Conservation (phyloP, 1,140 invertebrate genomes). For the Cardiocondyla obscurior region DNA sequence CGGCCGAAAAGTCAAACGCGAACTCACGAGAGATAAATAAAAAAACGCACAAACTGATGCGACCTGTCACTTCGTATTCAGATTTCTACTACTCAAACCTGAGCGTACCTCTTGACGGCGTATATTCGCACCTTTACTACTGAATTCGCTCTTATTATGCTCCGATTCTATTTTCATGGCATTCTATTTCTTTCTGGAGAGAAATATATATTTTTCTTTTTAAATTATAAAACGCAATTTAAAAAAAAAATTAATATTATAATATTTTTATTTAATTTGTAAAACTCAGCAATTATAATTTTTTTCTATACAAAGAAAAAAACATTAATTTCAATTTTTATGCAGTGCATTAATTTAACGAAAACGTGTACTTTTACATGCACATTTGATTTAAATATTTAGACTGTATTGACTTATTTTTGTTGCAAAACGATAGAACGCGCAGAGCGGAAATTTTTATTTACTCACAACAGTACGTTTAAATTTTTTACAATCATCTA, state of each 20-base stretch:
- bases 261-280: neutral
- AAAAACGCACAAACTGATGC: neutral
- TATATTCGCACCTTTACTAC: conserved; percentile 7
- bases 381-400: neutral
- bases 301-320: neutral
- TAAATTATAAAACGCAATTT: neutral
- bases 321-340: neutral
- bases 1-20: neutral
- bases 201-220: neutral
- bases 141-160: neutral
- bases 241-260: neutral
- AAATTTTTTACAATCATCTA: conserved; percentile 9
- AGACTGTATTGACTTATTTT: neutral
- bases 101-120: neutral
- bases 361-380: neutral
- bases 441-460: neutral
- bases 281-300: neutral
- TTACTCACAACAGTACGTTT: neutral
- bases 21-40: neutral
- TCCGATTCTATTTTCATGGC: neutral
- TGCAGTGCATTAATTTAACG: neutral
- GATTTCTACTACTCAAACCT: conserved; percentile 18
- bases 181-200: neutral
- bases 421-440: neutral
- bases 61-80: conserved; percentile 9